Base-by-base conservation (phyloP, 2,888 invertebrate species). In the Pachydiplax longipennis region DNA sequence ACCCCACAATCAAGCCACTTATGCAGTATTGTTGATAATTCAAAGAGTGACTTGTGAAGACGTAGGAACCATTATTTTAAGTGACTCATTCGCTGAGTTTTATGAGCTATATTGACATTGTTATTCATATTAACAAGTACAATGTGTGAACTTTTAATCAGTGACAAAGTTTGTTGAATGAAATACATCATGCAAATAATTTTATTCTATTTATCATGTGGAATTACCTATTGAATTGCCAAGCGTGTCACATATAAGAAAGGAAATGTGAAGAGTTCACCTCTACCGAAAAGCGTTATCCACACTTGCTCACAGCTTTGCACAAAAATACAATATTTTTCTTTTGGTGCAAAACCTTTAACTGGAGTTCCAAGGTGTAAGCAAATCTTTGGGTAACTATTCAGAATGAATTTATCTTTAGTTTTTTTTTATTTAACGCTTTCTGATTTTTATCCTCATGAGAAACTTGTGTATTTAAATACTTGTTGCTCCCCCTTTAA, bases 141-240 rank as follows among this genome's bases (percentile, higher is more conserved):
- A 81, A 90, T 81, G 81, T 90, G 90, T 81, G 90, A 61, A 81
- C 90, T 81, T 90, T 81, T 37, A 81, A 81, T 80, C 40, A 90
- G 80, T 80, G 80, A 90, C 81, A 61, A 58, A 83, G 58, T 81
- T 90, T 40, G 37, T 90, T 90, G 80, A 90, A 90, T 58, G 81
- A 90, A 90, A 25, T 53, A 90, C 35, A 90, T 80, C 80, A 80
- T 90, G 48, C 81, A 81, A 80, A 58, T 90, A 80, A 90, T 90
- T 90, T 90, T 90, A 90, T 81, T 90, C 80, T 90, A 90, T 81
- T 80, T 90, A 90, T 81, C 80, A 81, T 90, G 90, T 81, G 81
- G 90, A 80, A 80, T 81, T 58, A 53, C 35, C n/a, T 58, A 58
- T 58, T 80, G 58, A 90, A 58, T 58, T 81, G 58, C 81, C 81